Evolutionary conservation across 2,113 vertebrate species (phyloP).

Genomic region (Dromaius novaehollandiae): DNA sequence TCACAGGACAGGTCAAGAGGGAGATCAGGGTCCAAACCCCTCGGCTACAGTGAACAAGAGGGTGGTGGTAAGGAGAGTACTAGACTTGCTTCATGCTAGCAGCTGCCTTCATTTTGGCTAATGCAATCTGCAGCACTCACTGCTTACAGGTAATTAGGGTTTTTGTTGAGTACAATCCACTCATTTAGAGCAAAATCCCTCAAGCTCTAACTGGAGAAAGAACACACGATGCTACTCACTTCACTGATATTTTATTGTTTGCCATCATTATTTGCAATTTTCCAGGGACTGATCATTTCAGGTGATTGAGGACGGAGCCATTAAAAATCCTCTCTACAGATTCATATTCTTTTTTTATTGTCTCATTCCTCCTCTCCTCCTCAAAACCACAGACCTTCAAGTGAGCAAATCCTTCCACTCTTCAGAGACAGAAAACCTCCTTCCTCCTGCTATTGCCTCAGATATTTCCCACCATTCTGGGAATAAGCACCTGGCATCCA

Average conservation of each 20-base stretch:
- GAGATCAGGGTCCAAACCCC: neutral
- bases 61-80: neutral
- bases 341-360: neutral
- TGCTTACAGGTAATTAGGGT: neutral
- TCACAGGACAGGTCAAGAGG: neutral
- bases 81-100: neutral
- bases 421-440: neutral
- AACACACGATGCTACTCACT: neutral
- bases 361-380: neutral
- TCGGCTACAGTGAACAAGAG: no score
- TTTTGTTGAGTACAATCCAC: neutral
- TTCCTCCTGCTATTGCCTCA: fast-evolving
- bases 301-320: neutral
- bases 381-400: neutral
- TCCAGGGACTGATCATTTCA: neutral
- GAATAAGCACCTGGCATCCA: neutral
- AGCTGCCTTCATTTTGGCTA: neutral
- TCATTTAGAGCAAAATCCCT: slow-evolving; percentile 1
- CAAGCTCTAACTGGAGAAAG: neutral
- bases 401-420: neutral
- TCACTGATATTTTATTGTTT: neutral
- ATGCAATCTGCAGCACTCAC: fast-evolving
- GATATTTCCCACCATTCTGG: neutral
- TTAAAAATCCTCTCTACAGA: neutral
- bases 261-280: slow-evolving; percentile 20